Conservation (phyloP, 2,113 vertebrate genomes). For the Lagopus leucura region DNA sequence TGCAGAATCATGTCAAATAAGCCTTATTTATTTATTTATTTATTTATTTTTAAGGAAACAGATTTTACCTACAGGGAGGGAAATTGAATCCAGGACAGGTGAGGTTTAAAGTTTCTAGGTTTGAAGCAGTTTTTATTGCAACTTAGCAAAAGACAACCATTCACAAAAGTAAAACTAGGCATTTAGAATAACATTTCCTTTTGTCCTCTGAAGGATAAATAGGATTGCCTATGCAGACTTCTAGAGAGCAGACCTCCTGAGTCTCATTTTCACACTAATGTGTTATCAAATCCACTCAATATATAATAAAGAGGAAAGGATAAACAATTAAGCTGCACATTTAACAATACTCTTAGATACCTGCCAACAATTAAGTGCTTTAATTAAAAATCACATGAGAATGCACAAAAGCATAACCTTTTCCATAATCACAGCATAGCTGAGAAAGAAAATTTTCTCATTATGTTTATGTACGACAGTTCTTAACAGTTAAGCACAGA, state of each 20-base stretch:
- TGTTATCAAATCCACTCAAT: conserved; percentile 66
- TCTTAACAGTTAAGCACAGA: background rate
- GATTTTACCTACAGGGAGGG: background rate
- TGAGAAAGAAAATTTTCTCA: conserved; percentile 24
- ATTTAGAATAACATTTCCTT: conserved; percentile 59
- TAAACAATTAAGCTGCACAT: conserved; percentile 74
- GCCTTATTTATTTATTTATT: background rate
- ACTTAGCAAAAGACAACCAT: conserved; percentile 3
- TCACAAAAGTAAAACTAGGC: conserved; percentile 32
- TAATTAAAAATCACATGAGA: conserved; percentile 73
- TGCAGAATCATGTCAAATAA: background rate
- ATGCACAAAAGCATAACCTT: conserved; percentile 54
- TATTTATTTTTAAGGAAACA: background rate
- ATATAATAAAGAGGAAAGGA: conserved; percentile 73
- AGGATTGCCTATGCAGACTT: conserved; percentile 16
- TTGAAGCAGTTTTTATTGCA: background rate
- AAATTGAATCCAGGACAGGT: background rate
- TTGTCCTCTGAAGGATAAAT: conserved; percentile 53
- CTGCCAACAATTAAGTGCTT: conserved; percentile 72
- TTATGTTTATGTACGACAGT: background rate
- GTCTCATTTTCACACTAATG: conserved; percentile 71
- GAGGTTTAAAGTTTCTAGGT: background rate
- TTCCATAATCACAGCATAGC: conserved; percentile 10
- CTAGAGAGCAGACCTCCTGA: conserved; percentile 58
- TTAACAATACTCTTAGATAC: conserved; percentile 69